Evolutionary conservation across 2,888 invertebrate species (phyloP).

Genomic region (Cheilosia scutellata): DNA sequence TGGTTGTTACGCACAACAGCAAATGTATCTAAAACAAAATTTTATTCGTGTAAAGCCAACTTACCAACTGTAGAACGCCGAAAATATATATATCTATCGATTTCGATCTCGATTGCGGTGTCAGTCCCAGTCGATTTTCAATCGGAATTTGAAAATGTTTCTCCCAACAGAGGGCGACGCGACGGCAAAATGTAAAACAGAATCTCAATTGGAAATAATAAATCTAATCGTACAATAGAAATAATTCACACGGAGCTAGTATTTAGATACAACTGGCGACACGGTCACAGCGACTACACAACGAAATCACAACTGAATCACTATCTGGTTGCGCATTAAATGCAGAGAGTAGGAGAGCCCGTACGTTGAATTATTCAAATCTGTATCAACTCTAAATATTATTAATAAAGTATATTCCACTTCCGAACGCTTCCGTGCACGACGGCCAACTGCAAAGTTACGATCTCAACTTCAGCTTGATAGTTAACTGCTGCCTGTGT

Average conservation of each 20-base stretch:
- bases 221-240: slow-evolving; percentile 16
- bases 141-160: slow-evolving; percentile 22
- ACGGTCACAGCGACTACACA: slow-evolving; percentile 51
- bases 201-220: slow-evolving; percentile 7
- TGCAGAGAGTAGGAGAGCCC: slow-evolving; percentile 40
- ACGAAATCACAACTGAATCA: slow-evolving; percentile 66
- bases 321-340: slow-evolving; percentile 63
- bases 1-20: slow-evolving; percentile 70
- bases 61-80: slow-evolving; percentile 57
- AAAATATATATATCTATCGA: slow-evolving; percentile 23
- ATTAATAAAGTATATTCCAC: slow-evolving; percentile 84
- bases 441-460: slow-evolving; percentile 84
- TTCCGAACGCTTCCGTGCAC: slow-evolving; percentile 85
- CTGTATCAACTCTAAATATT: slow-evolving; percentile 80
- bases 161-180: slow-evolving; percentile 50
- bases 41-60: slow-evolving; percentile 51
- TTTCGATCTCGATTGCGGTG: slow-evolving; percentile 8
- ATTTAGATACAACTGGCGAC: slow-evolving; percentile 20
- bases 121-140: slow-evolving; percentile 5
- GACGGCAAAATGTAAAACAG: slow-evolving; percentile 53
- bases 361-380: slow-evolving; percentile 74
- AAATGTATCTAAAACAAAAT: slow-evolving; percentile 51
- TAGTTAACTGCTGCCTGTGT: slow-evolving; percentile 83
- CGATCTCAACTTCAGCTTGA: slow-evolving; percentile 84
- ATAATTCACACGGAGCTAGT: slow-evolving; percentile 17